phyloP scores from a whole-genome alignment of 2,113 vertebrate genomes.

The Steatornis caripensis region DNA sequence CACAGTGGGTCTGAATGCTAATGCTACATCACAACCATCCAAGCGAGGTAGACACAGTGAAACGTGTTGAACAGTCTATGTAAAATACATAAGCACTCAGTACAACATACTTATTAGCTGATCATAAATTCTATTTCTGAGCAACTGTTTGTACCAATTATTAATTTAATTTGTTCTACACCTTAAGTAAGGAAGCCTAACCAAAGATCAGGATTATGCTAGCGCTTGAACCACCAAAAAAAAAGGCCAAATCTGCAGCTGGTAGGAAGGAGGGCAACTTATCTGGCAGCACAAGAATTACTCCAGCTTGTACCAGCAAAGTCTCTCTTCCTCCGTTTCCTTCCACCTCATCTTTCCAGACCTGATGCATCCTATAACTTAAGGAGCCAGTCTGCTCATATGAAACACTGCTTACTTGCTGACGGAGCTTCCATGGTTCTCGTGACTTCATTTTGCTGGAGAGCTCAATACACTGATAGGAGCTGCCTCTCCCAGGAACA shows the following conservation, averaged over 20 bases:
- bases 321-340: neutral
- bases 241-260: neutral
- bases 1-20: neutral
- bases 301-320: neutral
- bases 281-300: neutral
- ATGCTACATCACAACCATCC: neutral
- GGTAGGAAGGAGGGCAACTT: neutral
- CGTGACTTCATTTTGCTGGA: neutral
- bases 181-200: neutral
- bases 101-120: neutral
- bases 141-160: neutral
- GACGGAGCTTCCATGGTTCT: neutral
- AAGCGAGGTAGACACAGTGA: neutral
- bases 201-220: neutral
- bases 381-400: neutral
- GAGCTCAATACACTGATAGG: neutral
- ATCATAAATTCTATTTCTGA: neutral
- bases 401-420: neutral
- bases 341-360: neutral
- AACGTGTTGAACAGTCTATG: rapidly evolving
- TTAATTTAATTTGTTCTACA: neutral
- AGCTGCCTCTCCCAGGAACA: neutral
- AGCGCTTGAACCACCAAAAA: neutral
- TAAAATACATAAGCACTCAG: neutral
- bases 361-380: neutral